These are phyloP conservation scores for Pipra filicauda DNA, from an alignment of 2,113 vertebrate genomes.

Conservation along the genomic window DNA sequence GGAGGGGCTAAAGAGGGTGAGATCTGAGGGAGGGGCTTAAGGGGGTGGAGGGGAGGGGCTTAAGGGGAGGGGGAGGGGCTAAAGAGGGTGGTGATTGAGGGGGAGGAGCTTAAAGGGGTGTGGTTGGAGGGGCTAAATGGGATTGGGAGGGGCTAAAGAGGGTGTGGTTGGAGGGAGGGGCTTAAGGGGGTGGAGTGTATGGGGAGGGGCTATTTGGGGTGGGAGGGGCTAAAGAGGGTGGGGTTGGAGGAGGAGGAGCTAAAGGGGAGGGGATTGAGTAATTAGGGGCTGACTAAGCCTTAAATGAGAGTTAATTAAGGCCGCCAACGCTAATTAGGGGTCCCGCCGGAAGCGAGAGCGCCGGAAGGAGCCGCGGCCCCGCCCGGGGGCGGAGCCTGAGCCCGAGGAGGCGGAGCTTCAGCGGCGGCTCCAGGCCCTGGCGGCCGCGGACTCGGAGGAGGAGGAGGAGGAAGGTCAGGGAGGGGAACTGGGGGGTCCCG, in stretches of 20 bases:
- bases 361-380: not conserved
- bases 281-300: no score
- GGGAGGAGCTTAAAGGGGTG: no score
- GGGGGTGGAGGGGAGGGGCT: no score
- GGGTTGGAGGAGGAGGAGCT: not conserved
- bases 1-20: no score
- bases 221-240: not conserved
- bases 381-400: slow-evolving; percentile 46
- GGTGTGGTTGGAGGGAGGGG: not conserved
- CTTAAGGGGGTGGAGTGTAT: not conserved
- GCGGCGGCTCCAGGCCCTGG: slow-evolving; percentile 33
- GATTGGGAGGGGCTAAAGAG: no score
- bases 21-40: no score
- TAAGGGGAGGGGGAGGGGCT: no score
- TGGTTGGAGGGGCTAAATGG: no score
- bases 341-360: not conserved
- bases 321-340: not conserved
- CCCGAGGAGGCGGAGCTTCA: slow-evolving; percentile 81
- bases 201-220: no score
- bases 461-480: slow-evolving; percentile 64
- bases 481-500: no score
- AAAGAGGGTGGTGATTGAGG: no score
- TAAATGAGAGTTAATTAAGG: not conserved
- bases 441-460: slow-evolving; percentile 69
- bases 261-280: not conserved